Percentiles rank a stretch among this genome's conserved stretches.
These are phyloP conservation scores for Scortum barcoo DNA, from an alignment of 2,113 vertebrate genomes.

Conservation along the genomic window DNA sequence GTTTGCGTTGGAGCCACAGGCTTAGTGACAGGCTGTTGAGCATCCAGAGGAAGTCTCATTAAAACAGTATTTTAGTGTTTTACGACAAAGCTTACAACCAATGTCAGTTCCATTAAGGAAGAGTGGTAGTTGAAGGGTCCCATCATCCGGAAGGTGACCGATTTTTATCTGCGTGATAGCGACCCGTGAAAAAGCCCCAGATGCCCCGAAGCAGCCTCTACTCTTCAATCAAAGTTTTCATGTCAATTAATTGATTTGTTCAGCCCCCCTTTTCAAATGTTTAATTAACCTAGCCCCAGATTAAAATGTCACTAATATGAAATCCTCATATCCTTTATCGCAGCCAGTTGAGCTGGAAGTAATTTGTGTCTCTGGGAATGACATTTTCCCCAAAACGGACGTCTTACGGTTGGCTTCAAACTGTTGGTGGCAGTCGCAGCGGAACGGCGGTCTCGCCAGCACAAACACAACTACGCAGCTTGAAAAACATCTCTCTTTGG, in stretches of 20 bases:
- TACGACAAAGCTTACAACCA: slow-evolving; percentile 60
- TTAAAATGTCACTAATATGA: slow-evolving; percentile 67
- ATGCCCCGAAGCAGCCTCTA: neutral
- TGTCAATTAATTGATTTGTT: slow-evolving; percentile 60
- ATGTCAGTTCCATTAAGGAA: slow-evolving; percentile 48
- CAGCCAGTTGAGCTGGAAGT: slow-evolving; percentile 51
- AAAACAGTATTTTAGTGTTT: slow-evolving; percentile 65
- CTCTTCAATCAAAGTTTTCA: slow-evolving; percentile 36
- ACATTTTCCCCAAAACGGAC: slow-evolving; percentile 36
- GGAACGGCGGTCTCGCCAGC: slow-evolving; percentile 26
- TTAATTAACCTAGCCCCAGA: slow-evolving; percentile 65
- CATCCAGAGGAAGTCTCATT: slow-evolving; percentile 54
- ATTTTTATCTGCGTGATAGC: slow-evolving; percentile 36
- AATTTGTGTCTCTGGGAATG: slow-evolving; percentile 50
- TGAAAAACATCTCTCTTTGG: slow-evolving; percentile 1
- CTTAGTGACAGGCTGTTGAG: slow-evolving; percentile 60
- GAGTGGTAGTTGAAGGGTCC: slow-evolving; percentile 53
- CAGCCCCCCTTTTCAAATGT: slow-evolving; percentile 43
- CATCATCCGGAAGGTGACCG: slow-evolving; percentile 59
- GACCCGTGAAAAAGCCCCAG: slow-evolving; percentile 21
- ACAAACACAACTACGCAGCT: slow-evolving; percentile 16
- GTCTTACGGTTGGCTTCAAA: slow-evolving; percentile 11
- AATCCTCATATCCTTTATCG: slow-evolving; percentile 54
- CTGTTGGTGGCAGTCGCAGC: slow-evolving; percentile 23
- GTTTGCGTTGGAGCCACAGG: slow-evolving; percentile 27